Conservation (phyloP, 2,113 vertebrate species). For the Erpornis zantholeuca region DNA sequence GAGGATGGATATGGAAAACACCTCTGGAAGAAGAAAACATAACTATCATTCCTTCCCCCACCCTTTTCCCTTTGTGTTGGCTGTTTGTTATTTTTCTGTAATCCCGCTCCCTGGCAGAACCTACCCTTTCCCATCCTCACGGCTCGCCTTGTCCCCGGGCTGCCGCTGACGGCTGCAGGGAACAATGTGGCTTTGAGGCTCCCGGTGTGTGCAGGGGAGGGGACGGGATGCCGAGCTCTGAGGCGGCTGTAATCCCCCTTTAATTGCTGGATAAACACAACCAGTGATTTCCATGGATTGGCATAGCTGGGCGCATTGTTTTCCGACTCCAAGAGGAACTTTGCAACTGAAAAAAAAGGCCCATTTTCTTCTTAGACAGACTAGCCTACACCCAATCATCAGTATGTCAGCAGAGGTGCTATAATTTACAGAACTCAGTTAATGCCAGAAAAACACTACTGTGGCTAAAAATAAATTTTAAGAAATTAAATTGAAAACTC, state of each 20-base stretch:
- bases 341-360: not conserved
- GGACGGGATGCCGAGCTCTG: slow-evolving; percentile 41
- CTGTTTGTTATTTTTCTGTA: not conserved
- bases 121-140: not conserved
- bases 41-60: not conserved
- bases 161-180: not conserved
- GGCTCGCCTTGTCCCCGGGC: slow-evolving; percentile 7
- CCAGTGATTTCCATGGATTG: slow-evolving; percentile 31
- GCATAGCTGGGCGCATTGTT: not conserved
- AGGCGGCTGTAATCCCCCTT: slow-evolving; percentile 62
- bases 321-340: not conserved
- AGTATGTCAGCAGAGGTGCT: not conserved
- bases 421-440: not conserved
- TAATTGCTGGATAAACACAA: slow-evolving; percentile 70
- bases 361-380: not conserved
- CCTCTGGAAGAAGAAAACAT: not conserved
- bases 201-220: slow-evolving; percentile 2
- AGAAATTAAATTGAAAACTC: too few species aligned
- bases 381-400: not conserved
- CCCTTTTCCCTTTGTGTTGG: not conserved
- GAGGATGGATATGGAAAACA: not conserved
- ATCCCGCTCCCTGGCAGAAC: not conserved
- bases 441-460: not conserved
- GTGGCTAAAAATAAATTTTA: not conserved
- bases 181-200: slow-evolving; percentile 56